phyloP scores from a whole-genome alignment of 2,888 invertebrate genomes.

The Netelia virgata region DNA sequence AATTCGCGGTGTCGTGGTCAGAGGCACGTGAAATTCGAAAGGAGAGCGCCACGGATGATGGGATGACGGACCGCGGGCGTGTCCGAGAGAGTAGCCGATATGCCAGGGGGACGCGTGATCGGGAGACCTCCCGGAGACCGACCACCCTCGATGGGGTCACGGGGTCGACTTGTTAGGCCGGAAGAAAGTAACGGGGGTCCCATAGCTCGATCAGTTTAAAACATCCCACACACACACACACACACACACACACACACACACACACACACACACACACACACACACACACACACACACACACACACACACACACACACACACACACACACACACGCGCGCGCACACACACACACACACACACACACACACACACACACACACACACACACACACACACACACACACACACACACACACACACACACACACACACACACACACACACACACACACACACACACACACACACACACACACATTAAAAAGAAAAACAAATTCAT shows the following conservation, averaged over 20 bases:
- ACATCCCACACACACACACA: not conserved
- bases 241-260: too few relatives aligned
- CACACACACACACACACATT: not conserved
- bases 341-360: too few relatives aligned
- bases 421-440: too few relatives aligned
- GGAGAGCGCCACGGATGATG: conserved; percentile 76
- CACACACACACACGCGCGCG: too few relatives aligned
- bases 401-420: too few relatives aligned
- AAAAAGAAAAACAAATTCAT: conserved; percentile 7
- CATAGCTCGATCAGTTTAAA: conserved; percentile 53
- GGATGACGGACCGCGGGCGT: conserved; percentile 83
- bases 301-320: too few relatives aligned
- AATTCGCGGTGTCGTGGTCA: conserved; percentile 64
- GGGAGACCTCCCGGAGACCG: conserved; percentile 83
- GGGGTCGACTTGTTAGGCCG: conserved; percentile 83
- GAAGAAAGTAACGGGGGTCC: conserved; percentile 68
- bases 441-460: too few relatives aligned
- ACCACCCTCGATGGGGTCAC: conserved; percentile 84
- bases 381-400: too few relatives aligned
- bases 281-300: too few relatives aligned
- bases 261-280: too few relatives aligned
- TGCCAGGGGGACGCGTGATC: conserved; percentile 81
- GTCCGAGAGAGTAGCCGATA: conserved; percentile 81
- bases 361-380: too few relatives aligned
- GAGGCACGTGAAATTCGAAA: conserved; percentile 55